Evolutionary conservation across 2,888 invertebrate species (phyloP), one percentile per base, ranked within the genome.

Genomic region (Quadroppia sp.): DNA sequence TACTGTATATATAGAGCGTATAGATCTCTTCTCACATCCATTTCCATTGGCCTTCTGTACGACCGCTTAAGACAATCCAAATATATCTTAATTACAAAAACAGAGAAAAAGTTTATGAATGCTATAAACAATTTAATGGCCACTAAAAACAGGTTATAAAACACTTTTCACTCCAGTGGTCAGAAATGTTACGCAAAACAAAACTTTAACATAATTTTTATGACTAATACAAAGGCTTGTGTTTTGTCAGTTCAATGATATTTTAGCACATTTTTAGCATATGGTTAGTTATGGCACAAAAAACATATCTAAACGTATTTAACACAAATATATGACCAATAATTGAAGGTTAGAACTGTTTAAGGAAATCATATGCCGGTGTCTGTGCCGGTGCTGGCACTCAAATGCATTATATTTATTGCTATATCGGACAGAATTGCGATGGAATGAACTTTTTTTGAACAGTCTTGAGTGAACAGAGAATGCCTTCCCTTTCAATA

Each of bases 1-100:
- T n/a, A n/a, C n/a, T n/a, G 11, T 53, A 59, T 59, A 59, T 59
- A 64, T 64, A 64, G 59, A 59, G n/a, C 36, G 20, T 64, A 64
- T 64, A 64, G 64, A 64, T 64, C 36, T 40, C 36, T 7, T 64
- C 36, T 64, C 36, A 30, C 2, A 1, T 7, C n/a, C 11, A 15
- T 13, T 2, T 32, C 32, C 25, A 25, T 25, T 30, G 45, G 13
- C 45, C 17, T 28, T 32, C 20, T 4, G 50, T 50, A 4, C 3
- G 20, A n/a, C 23, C 50, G 50, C 3, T 11, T 4, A 50, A 20
- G n/a, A n/a, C 50, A 50, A 2, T 50, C 20, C 6, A 13, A 32
- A 17, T 3, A 28, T 3, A 7, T 56, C 56, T 56, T 56, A 23
- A 28, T 56, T 23, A 9, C 2, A 11, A 30, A 61, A 61, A 30